Evolutionary conservation across 2,888 invertebrate genomes (phyloP).

Genomic region (Eristalinus sepulchralis): DNA sequence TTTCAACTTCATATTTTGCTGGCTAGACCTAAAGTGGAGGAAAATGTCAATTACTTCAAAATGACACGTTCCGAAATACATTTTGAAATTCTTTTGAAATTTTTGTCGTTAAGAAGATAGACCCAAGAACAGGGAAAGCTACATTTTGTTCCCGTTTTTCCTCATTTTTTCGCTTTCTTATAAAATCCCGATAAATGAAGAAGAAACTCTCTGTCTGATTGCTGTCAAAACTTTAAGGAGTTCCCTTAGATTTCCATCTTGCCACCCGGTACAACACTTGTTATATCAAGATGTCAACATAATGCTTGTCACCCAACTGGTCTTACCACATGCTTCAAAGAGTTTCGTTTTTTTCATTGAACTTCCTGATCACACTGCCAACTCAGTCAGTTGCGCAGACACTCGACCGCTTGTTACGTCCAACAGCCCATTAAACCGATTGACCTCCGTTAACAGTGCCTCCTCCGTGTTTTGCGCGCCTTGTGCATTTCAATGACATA

Average conservation of each 20-base stretch:
- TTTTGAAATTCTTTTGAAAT: too few species aligned
- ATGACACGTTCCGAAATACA: too few species aligned
- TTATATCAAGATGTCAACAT: neutral
- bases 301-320: neutral
- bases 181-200: too few species aligned
- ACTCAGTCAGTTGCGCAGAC: neutral
- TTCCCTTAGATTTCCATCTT: neutral
- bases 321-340: neutral
- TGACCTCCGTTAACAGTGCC: slow-evolving; percentile 5
- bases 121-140: too few species aligned
- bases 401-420: neutral
- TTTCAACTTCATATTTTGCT: too few species aligned
- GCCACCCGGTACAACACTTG: neutral
- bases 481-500: neutral
- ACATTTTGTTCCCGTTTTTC: too few species aligned
- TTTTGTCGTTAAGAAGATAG: too few species aligned
- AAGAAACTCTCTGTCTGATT: too few species aligned
- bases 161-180: too few species aligned
- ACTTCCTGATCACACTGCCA: slow-evolving; percentile 20
- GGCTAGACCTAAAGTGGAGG: too few species aligned
- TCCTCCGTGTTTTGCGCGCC: neutral
- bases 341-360: neutral
- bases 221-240: too few species aligned
- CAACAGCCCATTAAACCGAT: neutral
- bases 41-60: too few species aligned